A percentile compares a stretch with the other conserved stretches of the same genome.
phyloP scores from a whole-genome alignment of 2,888 invertebrate genomes.

The Sphaerophoria taeniata region DNA sequence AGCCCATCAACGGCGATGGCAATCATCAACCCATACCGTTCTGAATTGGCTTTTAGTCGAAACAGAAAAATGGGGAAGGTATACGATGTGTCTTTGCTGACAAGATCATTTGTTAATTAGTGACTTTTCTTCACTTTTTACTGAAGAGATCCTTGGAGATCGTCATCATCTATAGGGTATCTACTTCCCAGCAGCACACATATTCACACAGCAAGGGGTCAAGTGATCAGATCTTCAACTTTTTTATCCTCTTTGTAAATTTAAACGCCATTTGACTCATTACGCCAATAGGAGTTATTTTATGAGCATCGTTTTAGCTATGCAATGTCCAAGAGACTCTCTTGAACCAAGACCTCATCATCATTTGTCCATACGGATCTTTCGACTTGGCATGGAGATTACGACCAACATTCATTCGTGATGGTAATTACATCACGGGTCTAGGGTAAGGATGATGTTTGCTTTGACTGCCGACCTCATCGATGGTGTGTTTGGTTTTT shows the following conservation, averaged over 20 bases:
- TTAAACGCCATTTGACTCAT: slow-evolving; percentile 49
- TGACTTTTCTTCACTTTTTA: slow-evolving; percentile 33
- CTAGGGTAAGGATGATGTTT: slow-evolving; percentile 66
- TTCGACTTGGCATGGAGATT: slow-evolving; percentile 6
- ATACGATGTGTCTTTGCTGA: slow-evolving; percentile 51
- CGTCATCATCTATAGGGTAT: slow-evolving; percentile 19
- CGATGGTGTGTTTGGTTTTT: slow-evolving; percentile 68
- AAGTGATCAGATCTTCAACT: slow-evolving; percentile 65
- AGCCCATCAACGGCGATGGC: slow-evolving; percentile 38
- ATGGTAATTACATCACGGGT: slow-evolving; percentile 67
- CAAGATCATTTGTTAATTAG: slow-evolving; percentile 68
- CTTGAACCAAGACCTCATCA: slow-evolving; percentile 67
- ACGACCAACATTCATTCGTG: background rate
- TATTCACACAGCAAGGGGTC: slow-evolving; percentile 40
- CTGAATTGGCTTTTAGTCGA: slow-evolving; percentile 6
- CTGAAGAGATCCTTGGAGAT: background rate
- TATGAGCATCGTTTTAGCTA: background rate
- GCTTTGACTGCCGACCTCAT: slow-evolving; percentile 73
- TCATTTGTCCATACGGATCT: slow-evolving; percentile 58
- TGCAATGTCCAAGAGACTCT: slow-evolving; percentile 35
- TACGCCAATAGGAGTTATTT: slow-evolving; percentile 48
- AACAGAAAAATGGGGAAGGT: too few species aligned
- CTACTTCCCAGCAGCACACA: slow-evolving; percentile 27
- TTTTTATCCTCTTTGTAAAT: slow-evolving; percentile 20
- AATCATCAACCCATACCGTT: background rate